Conservation (phyloP, 2,797 vertebrate genomes). For the Chaetophractus vellerosus region DNA sequence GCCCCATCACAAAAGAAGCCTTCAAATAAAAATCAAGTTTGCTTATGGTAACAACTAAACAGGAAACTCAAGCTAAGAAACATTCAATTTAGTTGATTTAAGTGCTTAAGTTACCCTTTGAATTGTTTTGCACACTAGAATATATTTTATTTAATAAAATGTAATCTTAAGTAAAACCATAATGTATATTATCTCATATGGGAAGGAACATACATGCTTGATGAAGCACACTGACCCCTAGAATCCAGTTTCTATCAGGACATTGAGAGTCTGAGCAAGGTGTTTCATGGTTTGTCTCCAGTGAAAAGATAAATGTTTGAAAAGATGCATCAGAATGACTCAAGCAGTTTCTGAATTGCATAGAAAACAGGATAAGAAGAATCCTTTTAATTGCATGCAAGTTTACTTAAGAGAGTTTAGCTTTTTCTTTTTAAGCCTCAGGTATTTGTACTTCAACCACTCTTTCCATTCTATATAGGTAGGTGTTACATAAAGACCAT, state of each 20-base stretch:
- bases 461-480: background rate
- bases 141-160: background rate
- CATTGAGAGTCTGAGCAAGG: background rate
- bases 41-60: slow-evolving; percentile 7
- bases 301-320: background rate
- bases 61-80: background rate
- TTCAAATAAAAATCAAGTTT: background rate
- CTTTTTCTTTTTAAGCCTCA: background rate
- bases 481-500: background rate
- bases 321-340: slow-evolving; percentile 23
- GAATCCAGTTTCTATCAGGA: background rate
- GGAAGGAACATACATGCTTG: background rate
- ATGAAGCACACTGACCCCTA: background rate
- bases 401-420: background rate
- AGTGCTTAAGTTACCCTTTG: background rate
- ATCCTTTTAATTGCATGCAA: background rate
- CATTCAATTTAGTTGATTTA: background rate
- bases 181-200: background rate
- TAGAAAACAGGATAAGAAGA: background rate
- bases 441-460: background rate
- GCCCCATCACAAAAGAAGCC: background rate
- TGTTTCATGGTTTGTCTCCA: background rate
- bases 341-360: background rate
- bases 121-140: background rate
- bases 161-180: background rate